Percentiles rank a stretch among this genome's conserved stretches.
phyloP scores from a whole-genome alignment of 1,140 invertebrate species.

The Aphis gossypii region DNA sequence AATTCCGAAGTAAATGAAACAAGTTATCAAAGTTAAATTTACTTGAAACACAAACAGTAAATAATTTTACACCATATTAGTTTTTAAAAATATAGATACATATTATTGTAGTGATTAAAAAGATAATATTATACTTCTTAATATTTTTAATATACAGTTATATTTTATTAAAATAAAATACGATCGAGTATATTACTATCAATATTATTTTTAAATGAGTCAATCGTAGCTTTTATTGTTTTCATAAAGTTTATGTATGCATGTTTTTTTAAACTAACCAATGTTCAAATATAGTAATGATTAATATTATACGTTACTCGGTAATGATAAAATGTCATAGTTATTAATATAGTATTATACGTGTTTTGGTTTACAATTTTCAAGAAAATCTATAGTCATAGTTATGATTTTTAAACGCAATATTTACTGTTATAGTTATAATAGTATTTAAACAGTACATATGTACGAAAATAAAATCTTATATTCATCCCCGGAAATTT shows the following conservation, averaged over 20 bases:
- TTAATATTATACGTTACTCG: background rate
- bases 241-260: background rate
- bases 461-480: too few relatives aligned
- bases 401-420: background rate
- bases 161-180: too few relatives aligned
- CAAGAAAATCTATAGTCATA: too few relatives aligned
- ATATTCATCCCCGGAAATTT: background rate
- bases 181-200: too few relatives aligned
- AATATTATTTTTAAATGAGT: background rate
- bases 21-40: background rate
- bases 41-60: background rate
- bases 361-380: too few relatives aligned
- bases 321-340: background rate
- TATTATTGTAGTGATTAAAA: too few relatives aligned
- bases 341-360: background rate
- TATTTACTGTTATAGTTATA: background rate
- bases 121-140: background rate
- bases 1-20: background rate
- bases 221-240: background rate
- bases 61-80: background rate
- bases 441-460: background rate
- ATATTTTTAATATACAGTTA: background rate
- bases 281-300: background rate
- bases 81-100: background rate
- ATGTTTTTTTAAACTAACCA: background rate